Evolutionary conservation across 2,113 vertebrate species (phyloP), one percentile per base, ranked within the genome.

Genomic region (Hylia prasina): DNA sequence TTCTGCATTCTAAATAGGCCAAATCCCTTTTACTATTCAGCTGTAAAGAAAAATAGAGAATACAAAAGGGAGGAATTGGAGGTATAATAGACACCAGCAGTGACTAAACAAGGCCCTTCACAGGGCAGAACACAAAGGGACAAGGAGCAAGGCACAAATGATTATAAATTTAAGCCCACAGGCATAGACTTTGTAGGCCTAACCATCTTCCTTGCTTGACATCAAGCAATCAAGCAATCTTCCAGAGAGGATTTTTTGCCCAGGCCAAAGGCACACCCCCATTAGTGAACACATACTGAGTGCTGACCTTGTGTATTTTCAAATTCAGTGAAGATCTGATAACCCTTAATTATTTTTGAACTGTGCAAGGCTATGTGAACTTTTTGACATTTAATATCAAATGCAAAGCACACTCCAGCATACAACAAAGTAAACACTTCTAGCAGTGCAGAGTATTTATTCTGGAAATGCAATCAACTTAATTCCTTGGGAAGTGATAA

Each of bases 1-100:
- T 95, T 91, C 78, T 90, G 96, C 84, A 96, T 95, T 80, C 72
- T 92, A 75, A 96, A 87, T 19, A 82, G 86, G 73, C 84, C 81
- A 95, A 94, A 94, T 60, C 42, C 25, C 47, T 87, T 77, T 72
- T 88, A 83, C 65, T 88, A 18, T 73, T 86, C 22, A 3, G 56
- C 56, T 68, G 35, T 58, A 91, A 89, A 87, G 66, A 84, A 89
- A 92, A 95, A 68, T 3, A 65, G 14, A 5, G 44, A 61, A 89
- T 28, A 77, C 77, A 70, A 85, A 77, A 82, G 11, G 25, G 39
- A 80, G 45, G 75, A 85, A 72, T 0, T 53, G 21, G 40, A 82
- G 33, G 20, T 48, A 77, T n/a, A 84, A 64, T 1, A 33, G 44
- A 77, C 39, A 76, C 19, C 1, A 6, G 44, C 30, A 86, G 66